phyloP scores from a whole-genome alignment of 1,140 invertebrate genomes.

The Adoxophyes honmai region DNA sequence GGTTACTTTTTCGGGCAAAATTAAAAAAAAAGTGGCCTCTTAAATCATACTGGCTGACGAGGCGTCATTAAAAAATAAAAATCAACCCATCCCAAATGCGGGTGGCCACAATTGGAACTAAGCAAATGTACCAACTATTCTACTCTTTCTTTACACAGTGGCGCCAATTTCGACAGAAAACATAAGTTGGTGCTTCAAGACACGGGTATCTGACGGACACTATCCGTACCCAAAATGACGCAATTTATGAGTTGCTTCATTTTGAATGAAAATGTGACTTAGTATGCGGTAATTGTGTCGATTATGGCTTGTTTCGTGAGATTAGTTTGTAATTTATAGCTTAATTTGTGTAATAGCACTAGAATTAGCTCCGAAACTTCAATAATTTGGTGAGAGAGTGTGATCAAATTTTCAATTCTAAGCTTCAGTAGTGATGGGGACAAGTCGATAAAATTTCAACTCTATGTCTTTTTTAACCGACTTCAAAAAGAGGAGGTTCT shows the following conservation, averaged over 20 bases:
- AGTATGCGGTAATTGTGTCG: constrained; percentile 2
- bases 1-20: constrained; percentile 1
- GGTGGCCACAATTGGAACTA: neutral
- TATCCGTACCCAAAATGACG: constrained; percentile 2
- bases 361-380: constrained; percentile 13
- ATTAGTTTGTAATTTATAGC: constrained; percentile 4
- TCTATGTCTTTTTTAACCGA: no score
- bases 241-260: neutral
- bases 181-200: neutral
- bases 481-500: no score
- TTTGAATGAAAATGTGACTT: constrained; percentile 15
- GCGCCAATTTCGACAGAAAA: neutral
- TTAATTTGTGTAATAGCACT: neutral
- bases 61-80: constrained; percentile 8
- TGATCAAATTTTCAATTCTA: constrained; percentile 21
- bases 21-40: neutral
- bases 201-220: no score
- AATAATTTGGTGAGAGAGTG: constrained; percentile 15
- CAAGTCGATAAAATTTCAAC: no score
- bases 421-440: constrained; percentile 6
- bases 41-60: constrained; percentile 1
- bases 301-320: neutral
- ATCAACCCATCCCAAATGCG: neutral
- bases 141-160: neutral
- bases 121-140: no score